Percentiles rank a stretch among this genome's conserved stretches.
These are phyloP conservation scores for Listrodromus nycthemerus DNA, from an alignment of 2,888 invertebrate species.

Conservation along the genomic window DNA sequence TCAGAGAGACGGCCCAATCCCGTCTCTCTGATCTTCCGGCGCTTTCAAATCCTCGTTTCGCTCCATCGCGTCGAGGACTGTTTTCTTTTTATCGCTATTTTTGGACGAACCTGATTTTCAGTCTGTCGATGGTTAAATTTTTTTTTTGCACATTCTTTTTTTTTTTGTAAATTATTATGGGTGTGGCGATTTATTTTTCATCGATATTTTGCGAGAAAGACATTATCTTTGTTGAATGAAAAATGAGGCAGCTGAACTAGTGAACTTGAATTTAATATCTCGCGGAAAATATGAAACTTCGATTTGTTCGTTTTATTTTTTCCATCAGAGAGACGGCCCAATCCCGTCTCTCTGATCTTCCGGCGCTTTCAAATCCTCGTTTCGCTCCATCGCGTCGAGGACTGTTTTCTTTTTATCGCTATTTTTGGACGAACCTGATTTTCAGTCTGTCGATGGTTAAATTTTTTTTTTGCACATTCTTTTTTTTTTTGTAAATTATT, in stretches of 20 bases:
- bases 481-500: not conserved
- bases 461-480: not conserved
- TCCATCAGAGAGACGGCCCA: constrained; percentile 43
- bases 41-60: not conserved
- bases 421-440: not conserved
- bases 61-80: not conserved
- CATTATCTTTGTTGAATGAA: too few species aligned
- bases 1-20: constrained; percentile 14
- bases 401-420: not conserved
- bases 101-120: not conserved
- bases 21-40: constrained; percentile 17
- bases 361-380: not conserved
- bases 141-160: not conserved
- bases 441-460: too few species aligned
- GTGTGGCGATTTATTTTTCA: not conserved
- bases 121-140: not conserved
- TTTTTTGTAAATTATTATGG: not conserved
- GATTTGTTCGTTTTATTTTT: too few species aligned
- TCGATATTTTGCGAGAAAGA: too few species aligned
- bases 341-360: constrained; percentile 17
- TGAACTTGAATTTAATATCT: too few species aligned
- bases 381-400: not conserved
- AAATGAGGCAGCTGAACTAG: too few species aligned
- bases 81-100: not conserved
- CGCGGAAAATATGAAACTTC: too few species aligned